These are phyloP conservation scores for Scarus forsteni DNA, from an alignment of 2,797 vertebrate genomes.

Conservation along the genomic window DNA sequence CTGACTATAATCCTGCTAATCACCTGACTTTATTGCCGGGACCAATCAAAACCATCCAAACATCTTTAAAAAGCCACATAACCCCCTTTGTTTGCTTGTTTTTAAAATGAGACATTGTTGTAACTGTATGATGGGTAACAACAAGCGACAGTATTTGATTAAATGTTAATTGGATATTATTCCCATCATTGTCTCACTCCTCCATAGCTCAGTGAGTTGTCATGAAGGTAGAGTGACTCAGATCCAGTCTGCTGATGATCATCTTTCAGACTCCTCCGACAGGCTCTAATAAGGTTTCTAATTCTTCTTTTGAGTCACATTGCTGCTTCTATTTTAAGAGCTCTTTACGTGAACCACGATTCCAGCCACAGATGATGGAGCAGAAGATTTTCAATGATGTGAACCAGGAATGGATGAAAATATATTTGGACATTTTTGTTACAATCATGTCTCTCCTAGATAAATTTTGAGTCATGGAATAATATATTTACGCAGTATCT, in stretches of 20 bases:
- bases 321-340: conserved; percentile 3
- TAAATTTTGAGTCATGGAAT: not conserved
- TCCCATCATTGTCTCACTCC: not conserved
- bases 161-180: conserved; percentile 10
- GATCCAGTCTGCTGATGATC: conserved; percentile 21
- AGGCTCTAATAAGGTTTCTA: conserved; percentile 28
- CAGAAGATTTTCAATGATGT: not conserved
- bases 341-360: not conserved
- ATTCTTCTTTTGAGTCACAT: conserved; percentile 35
- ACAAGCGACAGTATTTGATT: no score
- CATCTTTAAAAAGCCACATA: no score
- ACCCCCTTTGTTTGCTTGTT: no score
- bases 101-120: no score
- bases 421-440: not conserved
- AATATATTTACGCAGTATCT: no score
- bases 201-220: not conserved
- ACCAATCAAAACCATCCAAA: no score
- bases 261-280: conserved; percentile 33
- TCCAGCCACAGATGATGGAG: not conserved
- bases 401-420: conserved; percentile 3
- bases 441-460: not conserved
- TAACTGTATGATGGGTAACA: no score
- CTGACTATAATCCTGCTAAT: no score
- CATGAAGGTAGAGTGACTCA: conserved; percentile 41
- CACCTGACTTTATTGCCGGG: no score